A percentile compares a stretch with the other conserved stretches of the same genome.
Evolutionary conservation across 1,140 invertebrate genomes (phyloP).

Genomic region (Mylabris phalerata): DNA sequence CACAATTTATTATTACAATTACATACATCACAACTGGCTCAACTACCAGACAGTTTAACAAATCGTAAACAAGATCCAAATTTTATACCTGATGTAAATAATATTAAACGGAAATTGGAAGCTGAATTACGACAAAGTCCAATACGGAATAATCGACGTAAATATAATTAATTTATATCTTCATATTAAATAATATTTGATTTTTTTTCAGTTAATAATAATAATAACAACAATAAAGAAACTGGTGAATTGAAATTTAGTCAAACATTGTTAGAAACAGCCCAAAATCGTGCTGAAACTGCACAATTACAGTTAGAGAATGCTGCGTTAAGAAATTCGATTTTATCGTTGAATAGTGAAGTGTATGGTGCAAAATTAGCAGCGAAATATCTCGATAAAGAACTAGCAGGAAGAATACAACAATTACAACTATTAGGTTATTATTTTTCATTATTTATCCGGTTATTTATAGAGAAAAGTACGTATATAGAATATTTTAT

Average conservation of each 20-base stretch:
- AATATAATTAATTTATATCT: background rate
- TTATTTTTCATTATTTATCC: background rate
- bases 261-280: slow-evolving; percentile 39
- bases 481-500: no score
- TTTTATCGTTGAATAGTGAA: slow-evolving; percentile 70
- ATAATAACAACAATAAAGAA: slow-evolving; percentile 8
- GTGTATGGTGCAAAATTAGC: slow-evolving; percentile 75
- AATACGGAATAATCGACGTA: slow-evolving; percentile 25
- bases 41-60: slow-evolving; percentile 34
- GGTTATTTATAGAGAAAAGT: background rate
- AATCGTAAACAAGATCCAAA: slow-evolving; percentile 41
- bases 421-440: slow-evolving; percentile 73
- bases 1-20: slow-evolving; percentile 57
- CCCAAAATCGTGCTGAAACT: slow-evolving; percentile 56
- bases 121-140: slow-evolving; percentile 42
- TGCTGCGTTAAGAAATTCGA: slow-evolving; percentile 58
- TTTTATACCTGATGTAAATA: slow-evolving; percentile 38
- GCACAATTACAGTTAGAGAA: slow-evolving; percentile 63
- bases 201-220: slow-evolving; percentile 11
- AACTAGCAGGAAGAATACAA: slow-evolving; percentile 79
- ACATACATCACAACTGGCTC: slow-evolving; percentile 52
- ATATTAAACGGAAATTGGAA: slow-evolving; percentile 41
- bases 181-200: background rate
- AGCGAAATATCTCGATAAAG: slow-evolving; percentile 81
- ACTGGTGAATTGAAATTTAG: slow-evolving; percentile 35